Conservation (phyloP, 2,797 vertebrate species). For the Scarus forsteni region DNA sequence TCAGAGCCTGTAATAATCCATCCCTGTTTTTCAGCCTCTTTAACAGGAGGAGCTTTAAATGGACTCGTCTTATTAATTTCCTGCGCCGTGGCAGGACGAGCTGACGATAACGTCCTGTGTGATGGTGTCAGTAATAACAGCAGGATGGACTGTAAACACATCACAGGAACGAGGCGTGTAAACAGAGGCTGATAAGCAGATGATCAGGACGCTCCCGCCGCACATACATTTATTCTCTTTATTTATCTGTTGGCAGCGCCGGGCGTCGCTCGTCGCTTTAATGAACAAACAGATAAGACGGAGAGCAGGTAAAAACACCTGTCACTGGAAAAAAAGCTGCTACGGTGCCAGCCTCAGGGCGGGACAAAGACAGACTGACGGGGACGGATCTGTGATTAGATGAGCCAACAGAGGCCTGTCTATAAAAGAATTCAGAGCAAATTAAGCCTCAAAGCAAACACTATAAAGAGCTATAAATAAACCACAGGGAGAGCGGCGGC, state of each 20-base stretch:
- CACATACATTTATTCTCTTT: background rate
- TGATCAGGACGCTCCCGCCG: background rate
- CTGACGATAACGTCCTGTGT: background rate
- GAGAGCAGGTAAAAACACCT: slow-evolving; percentile 15
- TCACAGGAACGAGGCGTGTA: background rate
- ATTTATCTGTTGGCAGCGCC: background rate
- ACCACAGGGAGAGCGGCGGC: background rate
- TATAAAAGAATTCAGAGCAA: slow-evolving; percentile 20
- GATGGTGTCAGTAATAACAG: background rate
- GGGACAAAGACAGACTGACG: background rate
- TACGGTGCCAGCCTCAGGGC: background rate
- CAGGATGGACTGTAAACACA: background rate
- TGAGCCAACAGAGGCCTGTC: background rate
- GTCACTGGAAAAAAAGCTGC: slow-evolving; percentile 8
- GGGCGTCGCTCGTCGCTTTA: slow-evolving; percentile 7
- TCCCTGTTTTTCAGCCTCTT: too few relatives aligned
- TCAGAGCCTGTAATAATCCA: too few relatives aligned
- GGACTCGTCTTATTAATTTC: background rate
- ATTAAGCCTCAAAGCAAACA: background rate
- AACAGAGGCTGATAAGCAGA: slow-evolving; percentile 17
- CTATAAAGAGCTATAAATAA: background rate
- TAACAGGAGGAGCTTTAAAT: background rate
- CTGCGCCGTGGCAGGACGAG: background rate
- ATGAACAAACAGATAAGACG: slow-evolving; percentile 42
- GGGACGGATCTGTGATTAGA: slow-evolving; percentile 12